A percentile compares a stretch with the other conserved stretches of the same genome.
phyloP scores from a whole-genome alignment of 2,797 vertebrate genomes.

The Balearica regulorum region DNA sequence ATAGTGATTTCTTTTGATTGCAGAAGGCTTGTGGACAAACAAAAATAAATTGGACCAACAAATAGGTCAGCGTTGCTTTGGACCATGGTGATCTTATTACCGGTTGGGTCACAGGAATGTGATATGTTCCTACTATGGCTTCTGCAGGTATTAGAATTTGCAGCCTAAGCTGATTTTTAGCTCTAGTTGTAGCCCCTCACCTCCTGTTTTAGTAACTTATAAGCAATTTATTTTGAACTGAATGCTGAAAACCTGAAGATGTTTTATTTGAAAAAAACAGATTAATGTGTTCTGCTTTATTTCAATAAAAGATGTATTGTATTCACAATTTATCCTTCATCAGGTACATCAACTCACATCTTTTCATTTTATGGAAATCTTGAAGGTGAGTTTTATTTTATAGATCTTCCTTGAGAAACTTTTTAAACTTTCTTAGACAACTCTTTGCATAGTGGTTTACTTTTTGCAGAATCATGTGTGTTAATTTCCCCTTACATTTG shows the following conservation, averaged over 20 bases:
- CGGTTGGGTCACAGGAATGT: not conserved
- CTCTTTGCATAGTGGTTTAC: not conserved
- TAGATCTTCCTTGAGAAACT: not conserved
- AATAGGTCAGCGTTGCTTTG: not conserved
- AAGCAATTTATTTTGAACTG: not conserved
- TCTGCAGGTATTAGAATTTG: not conserved
- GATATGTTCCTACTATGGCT: not conserved
- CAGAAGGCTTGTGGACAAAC: not conserved
- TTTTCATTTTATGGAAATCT: not conserved
- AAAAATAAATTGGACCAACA: not conserved
- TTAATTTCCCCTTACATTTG: not conserved
- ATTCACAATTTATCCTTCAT: not conserved
- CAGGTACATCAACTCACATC: not conserved
- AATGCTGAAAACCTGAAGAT: not conserved
- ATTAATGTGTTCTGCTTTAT: not conserved
- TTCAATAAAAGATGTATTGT: not conserved
- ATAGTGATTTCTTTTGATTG: not conserved
- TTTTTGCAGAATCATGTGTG: not conserved
- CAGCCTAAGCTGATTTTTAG: not conserved
- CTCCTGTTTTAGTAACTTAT: not conserved
- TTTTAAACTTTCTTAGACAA: not conserved
- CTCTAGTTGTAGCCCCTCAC: not conserved
- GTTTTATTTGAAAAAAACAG: not conserved
- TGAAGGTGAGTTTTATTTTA: not conserved
- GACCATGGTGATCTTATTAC: accelerated